phyloP scores from a whole-genome alignment of 2,113 vertebrate species.

The Laticauda colubrina region DNA sequence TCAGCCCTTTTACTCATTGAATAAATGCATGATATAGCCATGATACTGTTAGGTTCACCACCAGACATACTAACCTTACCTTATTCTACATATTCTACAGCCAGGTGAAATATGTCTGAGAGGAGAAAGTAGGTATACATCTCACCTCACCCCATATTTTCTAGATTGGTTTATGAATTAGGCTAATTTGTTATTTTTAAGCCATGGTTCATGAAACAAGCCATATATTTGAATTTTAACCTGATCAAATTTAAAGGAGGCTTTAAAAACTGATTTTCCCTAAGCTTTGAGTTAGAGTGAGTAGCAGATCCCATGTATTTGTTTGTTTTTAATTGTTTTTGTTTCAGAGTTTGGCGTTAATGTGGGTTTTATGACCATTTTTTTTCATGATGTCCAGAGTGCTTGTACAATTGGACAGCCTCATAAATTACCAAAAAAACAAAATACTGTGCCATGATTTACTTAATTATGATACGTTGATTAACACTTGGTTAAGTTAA shows the following conservation, averaged over 20 bases:
- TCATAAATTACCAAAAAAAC: neutral
- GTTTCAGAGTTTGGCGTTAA: neutral
- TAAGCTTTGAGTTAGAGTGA: neutral
- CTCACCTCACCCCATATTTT: neutral
- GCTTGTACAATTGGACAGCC: neutral
- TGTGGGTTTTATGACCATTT: neutral
- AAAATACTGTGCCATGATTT: neutral
- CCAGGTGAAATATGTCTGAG: neutral
- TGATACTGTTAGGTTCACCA: neutral
- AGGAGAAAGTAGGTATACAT: neutral
- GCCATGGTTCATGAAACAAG: neutral
- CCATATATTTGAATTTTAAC: neutral
- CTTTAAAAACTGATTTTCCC: neutral
- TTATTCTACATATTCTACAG: neutral
- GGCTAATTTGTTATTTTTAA: neutral
- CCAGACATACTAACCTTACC: neutral
- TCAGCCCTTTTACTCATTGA: neutral
- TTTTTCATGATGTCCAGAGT: neutral
- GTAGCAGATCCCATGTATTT: neutral
- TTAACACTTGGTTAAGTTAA: neutral
- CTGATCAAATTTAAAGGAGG: neutral
- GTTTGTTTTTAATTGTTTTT: neutral
- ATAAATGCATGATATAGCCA: neutral
- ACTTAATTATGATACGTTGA: neutral
- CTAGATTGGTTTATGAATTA: neutral